phyloP scores from a whole-genome alignment of 2,113 vertebrate genomes.

The Falco punctatus region DNA sequence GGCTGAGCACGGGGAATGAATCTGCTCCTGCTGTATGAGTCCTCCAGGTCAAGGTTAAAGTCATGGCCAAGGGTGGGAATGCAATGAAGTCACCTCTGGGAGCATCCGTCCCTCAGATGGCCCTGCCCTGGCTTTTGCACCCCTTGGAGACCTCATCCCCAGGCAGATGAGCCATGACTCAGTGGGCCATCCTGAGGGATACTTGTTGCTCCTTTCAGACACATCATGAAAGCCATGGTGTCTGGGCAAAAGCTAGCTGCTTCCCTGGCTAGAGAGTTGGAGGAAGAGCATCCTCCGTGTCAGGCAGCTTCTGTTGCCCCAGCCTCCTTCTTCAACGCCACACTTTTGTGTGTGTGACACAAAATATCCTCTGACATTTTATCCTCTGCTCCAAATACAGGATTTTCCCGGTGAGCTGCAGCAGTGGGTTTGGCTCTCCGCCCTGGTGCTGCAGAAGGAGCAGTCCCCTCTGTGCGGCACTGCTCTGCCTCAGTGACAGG shows the following conservation, averaged over 20 bases:
- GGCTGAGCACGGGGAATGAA: background rate
- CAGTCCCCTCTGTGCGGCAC: background rate
- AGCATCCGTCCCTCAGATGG: background rate
- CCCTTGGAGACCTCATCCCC: background rate
- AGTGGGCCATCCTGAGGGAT: background rate
- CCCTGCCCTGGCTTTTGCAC: background rate
- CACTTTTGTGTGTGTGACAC: too few relatives aligned
- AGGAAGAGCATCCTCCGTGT: background rate
- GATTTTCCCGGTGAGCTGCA: background rate
- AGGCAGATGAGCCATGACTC: background rate
- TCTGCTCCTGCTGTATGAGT: background rate
- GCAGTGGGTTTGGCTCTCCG: background rate
- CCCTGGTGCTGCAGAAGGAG: background rate
- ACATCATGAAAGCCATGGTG: background rate
- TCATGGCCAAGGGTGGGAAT: background rate
- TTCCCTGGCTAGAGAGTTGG: background rate
- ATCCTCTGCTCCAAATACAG: background rate
- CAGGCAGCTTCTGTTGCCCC: background rate
- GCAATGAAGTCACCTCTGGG: background rate
- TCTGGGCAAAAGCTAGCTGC: background rate
- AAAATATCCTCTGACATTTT: background rate
- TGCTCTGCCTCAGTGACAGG: background rate
- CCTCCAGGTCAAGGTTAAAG: background rate
- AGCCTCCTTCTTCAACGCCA: background rate
- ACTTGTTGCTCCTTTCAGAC: background rate